A percentile compares a stretch with the other conserved stretches of the same genome.
phyloP scores from a whole-genome alignment of 2,113 vertebrate species.

The Ophiodon elongatus region DNA sequence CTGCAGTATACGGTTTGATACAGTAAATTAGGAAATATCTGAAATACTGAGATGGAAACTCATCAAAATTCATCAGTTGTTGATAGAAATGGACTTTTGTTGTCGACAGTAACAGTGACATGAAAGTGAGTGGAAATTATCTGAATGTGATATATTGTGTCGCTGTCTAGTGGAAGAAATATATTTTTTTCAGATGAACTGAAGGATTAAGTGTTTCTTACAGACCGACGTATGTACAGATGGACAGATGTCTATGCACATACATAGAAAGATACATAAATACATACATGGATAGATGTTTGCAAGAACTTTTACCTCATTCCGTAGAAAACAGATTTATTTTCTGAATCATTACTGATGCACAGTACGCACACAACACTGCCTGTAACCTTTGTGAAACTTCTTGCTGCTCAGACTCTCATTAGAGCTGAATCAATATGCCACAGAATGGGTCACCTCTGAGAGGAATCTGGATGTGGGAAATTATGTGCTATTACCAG shows the following conservation, averaged over 20 bases:
- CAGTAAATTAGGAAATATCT: background rate
- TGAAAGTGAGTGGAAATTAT: background rate
- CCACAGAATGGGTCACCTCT: constrained; percentile 57
- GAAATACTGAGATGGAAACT: background rate
- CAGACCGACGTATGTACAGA: background rate
- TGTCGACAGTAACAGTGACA: background rate
- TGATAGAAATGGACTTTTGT: background rate
- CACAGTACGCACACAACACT: constrained; percentile 14
- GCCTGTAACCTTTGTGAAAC: constrained; percentile 58
- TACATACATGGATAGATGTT: background rate
- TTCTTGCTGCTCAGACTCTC: constrained; percentile 52
- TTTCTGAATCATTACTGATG: constrained; percentile 24
- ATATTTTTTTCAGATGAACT: background rate
- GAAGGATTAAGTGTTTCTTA: background rate
- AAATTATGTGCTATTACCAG: constrained; percentile 70
- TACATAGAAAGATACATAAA: background rate
- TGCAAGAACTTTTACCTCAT: background rate
- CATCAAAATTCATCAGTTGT: background rate
- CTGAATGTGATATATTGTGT: background rate
- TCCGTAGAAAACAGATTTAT: constrained; percentile 2
- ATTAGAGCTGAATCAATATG: constrained; percentile 68
- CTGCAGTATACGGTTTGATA: background rate
- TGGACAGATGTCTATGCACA: background rate
- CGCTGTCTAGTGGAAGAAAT: background rate
- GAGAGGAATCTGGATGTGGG: constrained; percentile 63